phyloP scores from a whole-genome alignment of 2,888 invertebrate species.

The Sminthurides aquaticus region DNA sequence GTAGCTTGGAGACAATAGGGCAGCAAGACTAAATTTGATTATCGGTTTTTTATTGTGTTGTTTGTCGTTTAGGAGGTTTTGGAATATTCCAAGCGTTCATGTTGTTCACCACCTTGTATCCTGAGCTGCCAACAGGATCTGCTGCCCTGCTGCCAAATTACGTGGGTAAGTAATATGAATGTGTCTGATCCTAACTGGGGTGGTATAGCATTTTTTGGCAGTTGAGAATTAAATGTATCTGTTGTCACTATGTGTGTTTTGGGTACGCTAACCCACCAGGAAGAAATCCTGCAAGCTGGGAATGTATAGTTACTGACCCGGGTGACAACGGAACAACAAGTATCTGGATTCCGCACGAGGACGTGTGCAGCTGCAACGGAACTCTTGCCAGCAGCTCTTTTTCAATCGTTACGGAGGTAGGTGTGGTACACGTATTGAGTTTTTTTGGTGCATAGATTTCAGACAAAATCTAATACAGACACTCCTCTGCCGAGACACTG shows the following conservation, averaged over 20 bases:
- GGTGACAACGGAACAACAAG: not conserved
- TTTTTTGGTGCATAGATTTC: no score
- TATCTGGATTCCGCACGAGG: not conserved
- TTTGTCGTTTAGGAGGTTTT: conserved; percentile 28
- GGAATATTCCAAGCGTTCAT: conserved; percentile 27
- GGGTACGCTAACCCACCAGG: no score
- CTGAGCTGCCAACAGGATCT: conserved; percentile 27
- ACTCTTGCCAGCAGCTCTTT: not conserved
- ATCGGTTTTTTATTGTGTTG: not conserved
- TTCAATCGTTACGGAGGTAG: not conserved
- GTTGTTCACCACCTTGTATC: conserved; percentile 16
- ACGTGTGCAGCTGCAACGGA: conserved; percentile 1
- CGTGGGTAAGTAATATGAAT: conserved; percentile 18
- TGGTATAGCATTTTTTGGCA: no score
- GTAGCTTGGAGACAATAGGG: not conserved
- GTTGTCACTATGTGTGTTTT: no score
- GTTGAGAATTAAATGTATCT: no score
- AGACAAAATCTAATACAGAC: no score
- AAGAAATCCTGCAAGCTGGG: not conserved
- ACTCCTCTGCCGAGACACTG: no score
- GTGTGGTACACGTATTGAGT: no score
- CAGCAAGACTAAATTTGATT: not conserved
- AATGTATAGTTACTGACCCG: not conserved
- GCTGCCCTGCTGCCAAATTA: conserved; percentile 26
- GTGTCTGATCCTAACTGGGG: no score